Evolutionary conservation across 2,888 invertebrate genomes (phyloP), one percentile per base, ranked within the genome.

Genomic region (Eilema griseolum): DNA sequence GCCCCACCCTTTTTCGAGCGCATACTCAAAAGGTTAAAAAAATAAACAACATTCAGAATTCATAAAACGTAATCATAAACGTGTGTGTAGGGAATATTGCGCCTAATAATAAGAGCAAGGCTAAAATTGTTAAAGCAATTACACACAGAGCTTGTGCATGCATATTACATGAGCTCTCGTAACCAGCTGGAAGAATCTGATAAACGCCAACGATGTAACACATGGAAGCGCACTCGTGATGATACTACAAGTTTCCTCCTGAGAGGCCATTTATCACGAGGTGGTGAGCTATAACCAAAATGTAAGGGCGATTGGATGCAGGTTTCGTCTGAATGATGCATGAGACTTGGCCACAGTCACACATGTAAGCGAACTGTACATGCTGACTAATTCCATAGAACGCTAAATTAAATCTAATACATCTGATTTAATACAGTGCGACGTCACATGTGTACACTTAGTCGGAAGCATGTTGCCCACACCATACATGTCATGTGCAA

Each of bases 251-350:
- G 87, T 89, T 90, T 88, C 76, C 83, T 86, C 72, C 78, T 85
- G 84, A 86, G 76, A 72, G 75, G 74, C 88, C 83, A 90, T 91
- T 89, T 89, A 90, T 91, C 88, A 89, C 85, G 82, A 83, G 85
- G 78, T 79, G 81, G 78, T 81, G 83, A 85, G 86, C 85, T 85
- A 85, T 85, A 87, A 86, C 85, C 83, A 84, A 84, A 87, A 87
- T 89, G 88, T 86, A 82, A 84, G 83, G 87, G 86, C 90, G 87
- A 90, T 91, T 89, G 88, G 88, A 86, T 89, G 89, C 91, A 90
- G 89, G 88, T 87, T 86, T 82, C 80, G 76, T 75, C 81, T 90
- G 89, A 90, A 91, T 90, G 89, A 89, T 90, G 86, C 87, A 90
- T 88, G 88, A 89, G 87, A 76, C 77, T 78, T 77, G 78, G 73